Evolutionary conservation across 2,113 vertebrate genomes (phyloP).

Genomic region (Picathartes gymnocephalus): DNA sequence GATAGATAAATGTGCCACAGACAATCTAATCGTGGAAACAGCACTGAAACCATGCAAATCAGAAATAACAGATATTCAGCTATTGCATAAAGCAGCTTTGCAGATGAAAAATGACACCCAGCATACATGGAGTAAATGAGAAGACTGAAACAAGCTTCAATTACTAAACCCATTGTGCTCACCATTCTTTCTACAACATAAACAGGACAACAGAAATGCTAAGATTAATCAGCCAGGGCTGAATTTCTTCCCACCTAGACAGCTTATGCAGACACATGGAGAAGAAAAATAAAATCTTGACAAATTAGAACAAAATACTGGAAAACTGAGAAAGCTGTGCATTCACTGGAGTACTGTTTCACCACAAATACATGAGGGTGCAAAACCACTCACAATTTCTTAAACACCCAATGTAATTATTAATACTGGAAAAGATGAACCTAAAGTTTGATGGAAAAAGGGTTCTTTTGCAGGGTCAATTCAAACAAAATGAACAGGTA

Average conservation of each 20-base stretch:
- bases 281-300: neutral
- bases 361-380: neutral
- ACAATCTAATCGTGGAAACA: neutral
- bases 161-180: neutral
- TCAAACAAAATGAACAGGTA: neutral
- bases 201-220: neutral
- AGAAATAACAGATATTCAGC: neutral
- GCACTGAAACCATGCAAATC: neutral
- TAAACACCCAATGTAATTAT: neutral
- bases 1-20: neutral
- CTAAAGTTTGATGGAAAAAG: neutral
- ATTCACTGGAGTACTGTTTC: neutral
- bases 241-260: neutral
- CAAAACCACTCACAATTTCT: neutral
- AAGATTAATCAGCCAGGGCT: neutral
- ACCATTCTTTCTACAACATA: neutral
- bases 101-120: conserved; percentile 4
- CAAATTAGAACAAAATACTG: neutral
- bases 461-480: neutral
- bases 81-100: neutral
- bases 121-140: neutral
- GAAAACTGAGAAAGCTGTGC: neutral
- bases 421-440: neutral
- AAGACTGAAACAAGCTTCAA: neutral
- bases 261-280: neutral